A percentile compares a stretch with the other conserved stretches of the same genome.
phyloP scores from a whole-genome alignment of 2,113 vertebrate genomes.

The Nycticebus coucang region DNA sequence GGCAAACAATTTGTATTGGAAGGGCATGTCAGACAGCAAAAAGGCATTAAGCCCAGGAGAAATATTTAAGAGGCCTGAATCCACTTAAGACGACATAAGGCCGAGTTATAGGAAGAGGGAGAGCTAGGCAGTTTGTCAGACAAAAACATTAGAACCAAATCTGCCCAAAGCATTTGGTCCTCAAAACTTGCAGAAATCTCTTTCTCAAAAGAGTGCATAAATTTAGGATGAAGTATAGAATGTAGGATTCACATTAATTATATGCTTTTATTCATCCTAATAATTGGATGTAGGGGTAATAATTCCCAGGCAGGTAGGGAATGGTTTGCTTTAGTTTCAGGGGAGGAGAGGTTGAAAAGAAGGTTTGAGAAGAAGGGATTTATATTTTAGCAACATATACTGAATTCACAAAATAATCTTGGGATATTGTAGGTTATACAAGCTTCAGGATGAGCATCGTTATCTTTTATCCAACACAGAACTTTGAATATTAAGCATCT shows the following conservation, averaged over 20 bases:
- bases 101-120: background rate
- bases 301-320: rapidly evolving
- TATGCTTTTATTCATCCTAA: background rate
- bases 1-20: background rate
- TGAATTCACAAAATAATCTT: background rate
- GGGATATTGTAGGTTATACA: background rate
- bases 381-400: background rate
- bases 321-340: rapidly evolving
- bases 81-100: background rate
- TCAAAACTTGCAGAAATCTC: background rate
- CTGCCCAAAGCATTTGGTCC: background rate
- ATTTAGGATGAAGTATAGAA: background rate
- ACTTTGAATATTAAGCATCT: background rate
- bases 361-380: background rate
- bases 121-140: background rate
- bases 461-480: background rate
- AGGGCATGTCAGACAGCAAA: background rate
- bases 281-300: background rate
- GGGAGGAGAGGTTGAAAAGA: background rate
- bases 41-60: background rate
- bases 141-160: background rate
- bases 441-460: background rate
- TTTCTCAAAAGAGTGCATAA: background rate
- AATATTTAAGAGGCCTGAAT: background rate
- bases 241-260: background rate